phyloP scores from a whole-genome alignment of 1,140 invertebrate genomes.

The Pachypsylla venusta region DNA sequence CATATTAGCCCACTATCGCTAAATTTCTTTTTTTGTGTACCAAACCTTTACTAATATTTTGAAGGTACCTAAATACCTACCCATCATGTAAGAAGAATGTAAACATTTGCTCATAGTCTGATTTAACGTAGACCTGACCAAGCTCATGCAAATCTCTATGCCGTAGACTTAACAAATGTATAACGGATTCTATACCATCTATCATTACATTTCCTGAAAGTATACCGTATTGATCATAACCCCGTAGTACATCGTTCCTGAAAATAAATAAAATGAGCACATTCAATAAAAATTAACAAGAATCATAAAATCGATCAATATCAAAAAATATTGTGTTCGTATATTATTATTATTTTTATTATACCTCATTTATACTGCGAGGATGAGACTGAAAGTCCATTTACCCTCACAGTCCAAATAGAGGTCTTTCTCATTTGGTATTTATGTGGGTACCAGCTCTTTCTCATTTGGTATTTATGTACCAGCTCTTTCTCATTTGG shows the following conservation, averaged over 20 bases:
- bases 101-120: not conserved
- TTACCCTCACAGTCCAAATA: too few species aligned
- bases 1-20: too few species aligned
- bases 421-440: too few species aligned
- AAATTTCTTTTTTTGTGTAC: too few species aligned
- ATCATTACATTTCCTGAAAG: slow-evolving; percentile 4
- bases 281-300: not conserved
- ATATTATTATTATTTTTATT: too few species aligned
- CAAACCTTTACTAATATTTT: not conserved
- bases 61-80: not conserved
- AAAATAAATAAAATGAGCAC: slow-evolving; percentile 3
- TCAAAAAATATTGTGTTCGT: too few species aligned
- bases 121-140: not conserved
- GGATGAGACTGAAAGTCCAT: too few species aligned
- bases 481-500: too few species aligned
- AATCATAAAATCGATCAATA: too few species aligned
- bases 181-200: not conserved
- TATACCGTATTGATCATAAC: slow-evolving; percentile 17
- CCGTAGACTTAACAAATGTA: not conserved
- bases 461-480: too few species aligned
- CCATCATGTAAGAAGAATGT: not conserved
- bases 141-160: not conserved
- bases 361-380: too few species aligned
- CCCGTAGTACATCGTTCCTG: not conserved
- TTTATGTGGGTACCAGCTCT: too few species aligned